Percentiles rank a stretch among this genome's conserved stretches.
Conservation (phyloP, 2,113 vertebrate genomes). For the Myiozetetes cayanensis region DNA sequence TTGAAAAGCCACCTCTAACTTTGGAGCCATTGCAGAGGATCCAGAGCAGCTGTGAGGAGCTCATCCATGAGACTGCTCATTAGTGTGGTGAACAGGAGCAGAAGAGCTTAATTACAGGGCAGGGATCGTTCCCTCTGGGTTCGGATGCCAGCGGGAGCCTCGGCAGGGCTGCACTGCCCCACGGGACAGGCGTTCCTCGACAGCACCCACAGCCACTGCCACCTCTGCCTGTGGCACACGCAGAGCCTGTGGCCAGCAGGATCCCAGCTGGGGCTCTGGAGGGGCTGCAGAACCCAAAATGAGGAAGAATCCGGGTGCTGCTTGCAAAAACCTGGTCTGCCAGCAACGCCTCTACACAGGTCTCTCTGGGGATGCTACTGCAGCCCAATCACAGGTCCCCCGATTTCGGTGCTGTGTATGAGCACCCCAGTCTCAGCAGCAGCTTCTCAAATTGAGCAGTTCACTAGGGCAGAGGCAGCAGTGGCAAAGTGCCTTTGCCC, state of each 20-base stretch:
- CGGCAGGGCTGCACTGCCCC: fast-evolving
- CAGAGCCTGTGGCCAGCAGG: fast-evolving
- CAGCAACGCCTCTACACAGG: too few relatives aligned
- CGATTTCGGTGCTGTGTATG: neutral
- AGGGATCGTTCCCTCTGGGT: neutral
- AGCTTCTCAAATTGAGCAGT: neutral
- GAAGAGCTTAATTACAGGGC: constrained; percentile 8
- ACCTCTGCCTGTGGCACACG: neutral
- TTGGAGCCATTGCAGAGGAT: neutral
- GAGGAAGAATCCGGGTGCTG: neutral
- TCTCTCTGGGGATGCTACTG: neutral
- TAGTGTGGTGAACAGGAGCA: neutral
- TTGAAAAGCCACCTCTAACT: neutral
- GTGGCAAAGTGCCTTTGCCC: neutral
- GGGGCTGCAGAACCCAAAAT: neutral
- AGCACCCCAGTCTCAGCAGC: neutral
- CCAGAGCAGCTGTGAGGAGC: neutral
- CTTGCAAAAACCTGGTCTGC: neutral
- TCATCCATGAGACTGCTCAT: neutral
- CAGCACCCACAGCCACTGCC: fast-evolving
- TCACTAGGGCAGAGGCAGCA: neutral
- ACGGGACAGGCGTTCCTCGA: fast-evolving
- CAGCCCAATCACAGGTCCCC: neutral
- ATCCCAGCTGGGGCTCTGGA: neutral
- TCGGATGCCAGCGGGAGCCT: neutral